phyloP scores from a whole-genome alignment of 2,888 invertebrate species.

The Megalurothrips usitatus region DNA sequence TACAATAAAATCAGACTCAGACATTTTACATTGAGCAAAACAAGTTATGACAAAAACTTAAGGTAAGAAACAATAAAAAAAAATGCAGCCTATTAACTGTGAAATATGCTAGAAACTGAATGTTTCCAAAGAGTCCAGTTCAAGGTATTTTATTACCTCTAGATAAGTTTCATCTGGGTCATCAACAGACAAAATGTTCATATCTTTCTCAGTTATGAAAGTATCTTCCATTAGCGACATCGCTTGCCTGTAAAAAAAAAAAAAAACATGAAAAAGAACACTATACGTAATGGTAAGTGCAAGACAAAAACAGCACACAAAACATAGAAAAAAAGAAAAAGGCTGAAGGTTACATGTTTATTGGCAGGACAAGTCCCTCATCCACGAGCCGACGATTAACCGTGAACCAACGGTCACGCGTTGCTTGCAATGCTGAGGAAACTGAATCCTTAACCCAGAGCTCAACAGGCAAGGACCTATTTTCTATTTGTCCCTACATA shows the following conservation, averaged over 20 bases:
- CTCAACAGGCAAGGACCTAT: slow-evolving; percentile 52
- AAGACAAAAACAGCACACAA: background rate
- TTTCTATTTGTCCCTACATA: slow-evolving; percentile 34
- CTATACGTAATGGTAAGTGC: slow-evolving; percentile 20
- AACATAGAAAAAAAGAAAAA: background rate
- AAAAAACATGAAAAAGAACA: slow-evolving; percentile 7
- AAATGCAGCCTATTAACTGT: no score
- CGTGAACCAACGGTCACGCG: slow-evolving; percentile 58
- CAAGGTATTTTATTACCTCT: background rate
- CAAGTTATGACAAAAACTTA: no score
- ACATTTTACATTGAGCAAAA: no score
- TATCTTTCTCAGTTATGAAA: background rate
- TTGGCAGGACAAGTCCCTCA: slow-evolving; percentile 58
- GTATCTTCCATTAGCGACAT: background rate
- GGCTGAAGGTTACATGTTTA: slow-evolving; percentile 45
- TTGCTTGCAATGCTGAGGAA: slow-evolving; percentile 63
- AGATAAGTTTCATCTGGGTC: background rate
- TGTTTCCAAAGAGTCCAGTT: background rate
- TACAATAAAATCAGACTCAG: no score
- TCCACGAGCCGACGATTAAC: slow-evolving; percentile 63
- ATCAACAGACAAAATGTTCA: background rate
- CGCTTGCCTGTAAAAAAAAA: background rate
- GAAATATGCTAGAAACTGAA: no score
- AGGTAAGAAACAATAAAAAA: no score
- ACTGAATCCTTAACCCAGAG: slow-evolving; percentile 59